These are phyloP conservation scores for Merops nubicus DNA, from an alignment of 2,113 vertebrate species.

Conservation along the genomic window DNA sequence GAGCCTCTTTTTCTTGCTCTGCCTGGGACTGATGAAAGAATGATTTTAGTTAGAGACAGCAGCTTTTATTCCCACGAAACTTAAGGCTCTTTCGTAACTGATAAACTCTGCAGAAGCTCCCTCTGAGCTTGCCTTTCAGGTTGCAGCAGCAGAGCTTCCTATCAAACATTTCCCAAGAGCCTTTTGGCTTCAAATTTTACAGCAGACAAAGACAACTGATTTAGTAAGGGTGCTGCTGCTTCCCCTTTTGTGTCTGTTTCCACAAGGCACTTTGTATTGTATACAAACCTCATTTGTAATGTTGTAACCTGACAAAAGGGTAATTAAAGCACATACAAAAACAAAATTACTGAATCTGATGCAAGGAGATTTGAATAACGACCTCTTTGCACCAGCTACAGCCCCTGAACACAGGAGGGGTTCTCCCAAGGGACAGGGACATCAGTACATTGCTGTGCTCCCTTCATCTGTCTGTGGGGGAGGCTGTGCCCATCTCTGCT, in stretches of 20 bases:
- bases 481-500: background rate
- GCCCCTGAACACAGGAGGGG: background rate
- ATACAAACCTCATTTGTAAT: background rate
- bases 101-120: background rate
- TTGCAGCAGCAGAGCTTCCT: background rate
- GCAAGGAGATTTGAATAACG: conserved; percentile 35
- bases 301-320: background rate
- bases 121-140: conserved; percentile 6
- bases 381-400: background rate
- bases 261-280: background rate
- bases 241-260: background rate
- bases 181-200: conserved; percentile 26
- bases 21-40: background rate
- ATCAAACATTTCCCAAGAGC: conserved; percentile 24
- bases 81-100: background rate
- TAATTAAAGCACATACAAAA: background rate
- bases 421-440: conserved; percentile 3
- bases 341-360: background rate
- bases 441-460: background rate
- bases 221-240: conserved; percentile 18
- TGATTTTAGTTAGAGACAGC: background rate
- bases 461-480: background rate
- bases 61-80: background rate
- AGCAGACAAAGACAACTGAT: conserved; percentile 24
- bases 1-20: background rate